phyloP scores from a whole-genome alignment of 2,113 vertebrate genomes.

The Pseudopipra pipra region DNA sequence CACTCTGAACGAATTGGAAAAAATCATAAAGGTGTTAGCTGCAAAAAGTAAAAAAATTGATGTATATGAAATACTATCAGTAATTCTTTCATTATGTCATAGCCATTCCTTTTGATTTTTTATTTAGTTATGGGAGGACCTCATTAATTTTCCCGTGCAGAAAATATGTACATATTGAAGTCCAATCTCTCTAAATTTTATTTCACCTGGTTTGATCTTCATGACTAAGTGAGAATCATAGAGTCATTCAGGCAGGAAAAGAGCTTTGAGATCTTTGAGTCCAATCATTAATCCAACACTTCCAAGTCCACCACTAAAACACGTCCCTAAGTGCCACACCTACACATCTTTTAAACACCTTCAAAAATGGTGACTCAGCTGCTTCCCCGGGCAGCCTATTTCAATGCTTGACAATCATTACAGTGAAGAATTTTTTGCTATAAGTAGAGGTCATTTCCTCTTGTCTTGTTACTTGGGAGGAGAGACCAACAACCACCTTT shows the following conservation, averaged over 20 bases:
- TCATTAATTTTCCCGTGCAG: background rate
- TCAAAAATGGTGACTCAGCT: background rate
- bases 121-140: background rate
- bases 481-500: background rate
- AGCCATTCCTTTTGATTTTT: background rate
- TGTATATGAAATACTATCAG: background rate
- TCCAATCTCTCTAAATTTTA: background rate
- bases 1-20: background rate
- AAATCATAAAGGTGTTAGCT: background rate
- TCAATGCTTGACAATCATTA: background rate
- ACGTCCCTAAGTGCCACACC: accelerated
- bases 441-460: background rate
- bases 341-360: background rate
- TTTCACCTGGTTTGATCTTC: too few relatives aligned
- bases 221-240: too few relatives aligned
- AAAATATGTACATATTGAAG: background rate
- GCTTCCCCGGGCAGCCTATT: background rate
- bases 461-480: background rate
- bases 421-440: background rate
- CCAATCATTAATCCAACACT: background rate
- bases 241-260: background rate
- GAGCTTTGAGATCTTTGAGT: background rate
- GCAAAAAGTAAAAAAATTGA: background rate
- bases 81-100: background rate
- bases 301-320: background rate